Conservation (phyloP, 2,888 invertebrate species). For the Strigamia maritima region DNA sequence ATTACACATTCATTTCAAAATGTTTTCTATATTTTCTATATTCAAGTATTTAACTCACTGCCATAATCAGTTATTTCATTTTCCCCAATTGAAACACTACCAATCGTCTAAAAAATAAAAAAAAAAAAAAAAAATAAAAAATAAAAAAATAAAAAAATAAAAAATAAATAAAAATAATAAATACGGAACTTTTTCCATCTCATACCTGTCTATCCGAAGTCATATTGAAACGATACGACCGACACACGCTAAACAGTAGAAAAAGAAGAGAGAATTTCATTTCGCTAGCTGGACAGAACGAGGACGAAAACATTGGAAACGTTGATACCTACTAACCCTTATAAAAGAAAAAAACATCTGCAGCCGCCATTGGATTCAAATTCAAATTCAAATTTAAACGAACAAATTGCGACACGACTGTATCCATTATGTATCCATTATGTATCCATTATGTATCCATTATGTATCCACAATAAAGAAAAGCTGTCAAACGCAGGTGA, state of each 20-base stretch:
- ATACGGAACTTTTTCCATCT: too few species aligned
- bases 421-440: not conserved
- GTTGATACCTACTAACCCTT: not conserved
- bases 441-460: too few species aligned
- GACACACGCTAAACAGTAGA: not conserved
- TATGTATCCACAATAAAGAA: too few species aligned
- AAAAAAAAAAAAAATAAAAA: not conserved
- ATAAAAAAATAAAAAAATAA: too few species aligned
- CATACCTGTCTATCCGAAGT: not conserved
- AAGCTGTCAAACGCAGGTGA: too few species aligned
- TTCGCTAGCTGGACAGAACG: not conserved
- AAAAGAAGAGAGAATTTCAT: not conserved
- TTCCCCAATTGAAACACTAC: not conserved
- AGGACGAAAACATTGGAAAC: too few species aligned
- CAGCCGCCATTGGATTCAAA: not conserved
- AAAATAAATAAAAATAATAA: too few species aligned
- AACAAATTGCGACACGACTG: not conserved
- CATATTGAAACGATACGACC: not conserved
- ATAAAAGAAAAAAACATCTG: not conserved
- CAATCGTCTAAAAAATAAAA: not conserved
- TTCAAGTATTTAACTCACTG: not conserved
- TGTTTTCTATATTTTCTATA: too few species aligned
- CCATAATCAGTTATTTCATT: not conserved
- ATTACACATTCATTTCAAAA: not conserved
- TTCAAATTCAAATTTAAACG: too few species aligned